Percentiles rank a stretch among this genome's conserved stretches.
Evolutionary conservation across 2,113 vertebrate species (phyloP).

Genomic region (Saimiri boliviensis): DNA sequence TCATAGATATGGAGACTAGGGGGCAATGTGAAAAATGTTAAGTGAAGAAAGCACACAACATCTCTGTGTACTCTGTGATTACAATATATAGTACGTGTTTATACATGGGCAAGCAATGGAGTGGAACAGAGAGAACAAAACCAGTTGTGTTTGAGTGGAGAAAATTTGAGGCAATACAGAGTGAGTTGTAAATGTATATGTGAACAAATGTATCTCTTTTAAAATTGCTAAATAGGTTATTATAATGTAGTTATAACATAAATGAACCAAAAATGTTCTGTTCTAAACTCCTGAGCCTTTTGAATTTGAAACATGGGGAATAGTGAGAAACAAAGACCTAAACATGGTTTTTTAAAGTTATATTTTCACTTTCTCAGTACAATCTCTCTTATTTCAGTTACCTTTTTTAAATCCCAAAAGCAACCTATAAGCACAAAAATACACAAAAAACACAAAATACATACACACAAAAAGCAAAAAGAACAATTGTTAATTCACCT

Average conservation of each 20-base stretch:
- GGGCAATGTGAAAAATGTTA: neutral
- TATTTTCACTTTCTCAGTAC: neutral
- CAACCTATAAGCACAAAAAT: neutral
- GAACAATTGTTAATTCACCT: neutral
- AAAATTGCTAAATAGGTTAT: neutral
- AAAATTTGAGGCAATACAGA: neutral
- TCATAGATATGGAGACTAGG: neutral
- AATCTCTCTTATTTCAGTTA: neutral
- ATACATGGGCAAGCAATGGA: neutral
- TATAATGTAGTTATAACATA: neutral
- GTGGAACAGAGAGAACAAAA: neutral
- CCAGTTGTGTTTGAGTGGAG: neutral
- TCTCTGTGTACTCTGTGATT: neutral
- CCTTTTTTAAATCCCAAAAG: neutral
- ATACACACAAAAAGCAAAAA: neutral
- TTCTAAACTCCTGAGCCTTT: neutral
- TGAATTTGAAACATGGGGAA: neutral
- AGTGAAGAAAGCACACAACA: neutral
- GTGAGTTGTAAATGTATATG: neutral
- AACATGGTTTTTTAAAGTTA: neutral
- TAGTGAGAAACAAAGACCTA: neutral
- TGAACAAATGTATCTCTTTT: neutral
- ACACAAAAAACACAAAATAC: neutral
- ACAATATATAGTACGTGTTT: neutral
- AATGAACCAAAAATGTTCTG: neutral